Base-by-base conservation (phyloP, 2,797 vertebrate species). In the Brotula barbata region DNA sequence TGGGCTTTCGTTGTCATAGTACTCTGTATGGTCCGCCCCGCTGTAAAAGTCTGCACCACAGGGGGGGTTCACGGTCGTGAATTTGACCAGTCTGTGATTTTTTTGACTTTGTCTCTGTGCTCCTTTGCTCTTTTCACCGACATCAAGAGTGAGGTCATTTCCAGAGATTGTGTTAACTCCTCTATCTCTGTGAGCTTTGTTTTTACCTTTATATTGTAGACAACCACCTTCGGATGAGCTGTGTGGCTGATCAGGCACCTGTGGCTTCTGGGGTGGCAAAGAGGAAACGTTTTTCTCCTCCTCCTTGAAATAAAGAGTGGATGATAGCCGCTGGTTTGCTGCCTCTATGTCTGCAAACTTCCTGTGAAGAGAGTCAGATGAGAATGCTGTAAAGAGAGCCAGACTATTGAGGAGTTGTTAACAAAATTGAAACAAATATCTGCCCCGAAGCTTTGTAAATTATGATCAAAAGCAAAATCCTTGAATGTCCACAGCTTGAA, bases 321-420 rank as follows among this genome's bases (percentile, higher is more conserved):
- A 86, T 2, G 87, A 82, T 20, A 92, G 83, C 20, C 86, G 87
- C 5, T 91, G 89, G 77, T 93, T 94, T 23, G 90, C 88, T 44
- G 93, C 92, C 68, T 93, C 92, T 49, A 93, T 93, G 67, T 93
- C 90, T 22, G 92, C 89, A 85, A 93, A 92, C 85, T 93, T 93
- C 76, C 93, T 94, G 85, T 85, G 52, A 61, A 77, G 54, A 75
- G 34, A 61, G 5, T 36, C 34, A 20, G 28, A 46, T 25, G 46
- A 66, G 6, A 62, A 7, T 25, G 15, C 67, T 1, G 0, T 36
- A 22, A 21, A 33, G 42, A 43, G 42, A 25, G 3, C 6, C 6
- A 33, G 31, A 6, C 31, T n/a, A n/a, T n/a, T n/a, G n/a, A n/a
- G n/a, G n/a, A n/a, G n/a, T n/a, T n/a, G n/a, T n/a, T n/a, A 14